phyloP scores from a whole-genome alignment of 64 coral and sea anemone species.

The Pocillopora damicornis region DNA sequence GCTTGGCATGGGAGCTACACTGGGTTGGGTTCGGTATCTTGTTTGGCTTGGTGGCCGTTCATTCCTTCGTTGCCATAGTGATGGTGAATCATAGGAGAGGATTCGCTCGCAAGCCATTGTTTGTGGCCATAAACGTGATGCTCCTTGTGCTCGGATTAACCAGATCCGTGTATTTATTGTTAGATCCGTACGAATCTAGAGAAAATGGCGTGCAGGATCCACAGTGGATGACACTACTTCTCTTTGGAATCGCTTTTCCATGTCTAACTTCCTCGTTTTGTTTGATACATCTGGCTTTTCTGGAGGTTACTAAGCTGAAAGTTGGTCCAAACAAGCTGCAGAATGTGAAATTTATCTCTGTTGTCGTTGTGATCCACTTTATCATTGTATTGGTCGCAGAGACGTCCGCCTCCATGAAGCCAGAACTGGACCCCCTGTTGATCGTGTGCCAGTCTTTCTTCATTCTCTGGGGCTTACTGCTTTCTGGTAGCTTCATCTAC shows the following conservation, averaged over 20 bases:
- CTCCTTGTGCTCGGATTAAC: slow-evolving; percentile 41
- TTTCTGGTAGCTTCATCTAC: slow-evolving; percentile 56
- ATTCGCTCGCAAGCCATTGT: slow-evolving; percentile 50
- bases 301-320: slow-evolving; percentile 58
- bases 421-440: background rate
- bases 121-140: slow-evolving; percentile 29
- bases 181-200: slow-evolving; percentile 30
- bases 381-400: slow-evolving; percentile 12
- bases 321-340: slow-evolving; percentile 42
- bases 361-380: slow-evolving; percentile 38
- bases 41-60: slow-evolving; percentile 35
- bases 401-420: slow-evolving; percentile 7
- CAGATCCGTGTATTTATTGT: slow-evolving; percentile 34
- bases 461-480: slow-evolving; percentile 51
- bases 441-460: slow-evolving; percentile 62
- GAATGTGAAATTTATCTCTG: slow-evolving; percentile 15
- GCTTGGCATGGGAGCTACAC: slow-evolving; percentile 53
- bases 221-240: slow-evolving; percentile 3
- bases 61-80: slow-evolving; percentile 15
- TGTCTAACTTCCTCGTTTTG: slow-evolving; percentile 65
- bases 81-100: background rate
- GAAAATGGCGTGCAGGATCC: slow-evolving; percentile 49
- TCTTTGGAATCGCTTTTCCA: slow-evolving; percentile 51
- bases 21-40: slow-evolving; percentile 49
- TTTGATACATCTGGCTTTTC: slow-evolving; percentile 56